These are phyloP conservation scores for Caenorhabditis macrosperma DNA, from an alignment of 2,888 invertebrate genomes.

Conservation along the genomic window DNA sequence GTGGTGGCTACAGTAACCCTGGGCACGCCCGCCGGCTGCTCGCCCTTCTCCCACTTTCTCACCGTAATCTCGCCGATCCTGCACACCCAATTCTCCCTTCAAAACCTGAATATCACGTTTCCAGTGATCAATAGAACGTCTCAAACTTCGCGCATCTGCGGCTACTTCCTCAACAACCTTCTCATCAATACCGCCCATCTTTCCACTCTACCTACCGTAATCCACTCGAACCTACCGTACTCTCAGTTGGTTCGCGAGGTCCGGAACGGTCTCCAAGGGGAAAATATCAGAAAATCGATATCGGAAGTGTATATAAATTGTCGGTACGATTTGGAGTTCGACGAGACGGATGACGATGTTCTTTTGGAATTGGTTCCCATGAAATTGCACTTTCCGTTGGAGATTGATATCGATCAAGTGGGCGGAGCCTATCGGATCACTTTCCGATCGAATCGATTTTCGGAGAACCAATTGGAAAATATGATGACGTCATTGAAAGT, in stretches of 20 bases:
- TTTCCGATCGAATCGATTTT: constrained; percentile 26
- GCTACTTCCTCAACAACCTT: constrained; percentile 73
- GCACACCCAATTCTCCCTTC: background rate
- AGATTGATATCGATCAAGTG: constrained; percentile 64
- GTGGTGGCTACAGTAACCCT: background rate
- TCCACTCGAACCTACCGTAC: constrained; percentile 31
- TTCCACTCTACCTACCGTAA: background rate
- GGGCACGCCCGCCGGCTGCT: background rate
- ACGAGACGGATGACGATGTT: constrained; percentile 61
- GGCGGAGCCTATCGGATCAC: constrained; percentile 24
- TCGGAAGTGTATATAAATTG: constrained; percentile 74
- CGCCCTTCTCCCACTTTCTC: constrained; percentile 53
- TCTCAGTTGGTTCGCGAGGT: constrained; percentile 22
- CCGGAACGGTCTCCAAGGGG: background rate
- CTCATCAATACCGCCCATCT: constrained; percentile 47
- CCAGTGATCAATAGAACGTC: constrained; percentile 61
- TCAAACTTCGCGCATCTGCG: constrained; percentile 58
- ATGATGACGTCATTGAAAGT: constrained; percentile 9
- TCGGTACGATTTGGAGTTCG: constrained; percentile 72
- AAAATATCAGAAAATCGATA: constrained; percentile 4
- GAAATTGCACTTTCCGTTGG: constrained; percentile 62
- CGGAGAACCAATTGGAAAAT: background rate
- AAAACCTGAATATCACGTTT: constrained; percentile 62
- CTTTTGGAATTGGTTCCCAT: constrained; percentile 55
- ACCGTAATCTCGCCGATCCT: constrained; percentile 5